Conservation (phyloP, 2,797 vertebrate species). For the Gallinago solitaria region DNA sequence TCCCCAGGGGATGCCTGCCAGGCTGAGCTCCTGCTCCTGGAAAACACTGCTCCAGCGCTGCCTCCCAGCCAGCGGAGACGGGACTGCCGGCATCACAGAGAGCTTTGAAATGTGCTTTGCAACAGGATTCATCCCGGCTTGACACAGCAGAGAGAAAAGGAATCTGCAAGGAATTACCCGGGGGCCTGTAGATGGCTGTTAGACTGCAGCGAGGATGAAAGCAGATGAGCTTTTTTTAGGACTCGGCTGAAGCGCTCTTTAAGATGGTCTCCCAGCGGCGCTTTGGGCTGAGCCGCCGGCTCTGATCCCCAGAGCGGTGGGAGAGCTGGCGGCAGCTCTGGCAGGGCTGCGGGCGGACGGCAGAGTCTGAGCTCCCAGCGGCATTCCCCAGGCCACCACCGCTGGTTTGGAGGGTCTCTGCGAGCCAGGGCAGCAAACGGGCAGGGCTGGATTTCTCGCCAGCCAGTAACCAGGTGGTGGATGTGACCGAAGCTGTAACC, state of each 20-base stretch:
- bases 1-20: neutral
- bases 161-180: neutral
- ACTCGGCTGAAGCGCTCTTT: neutral
- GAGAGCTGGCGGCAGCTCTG: neutral
- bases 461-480: neutral
- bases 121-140: neutral
- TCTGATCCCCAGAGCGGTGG: neutral
- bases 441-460: neutral
- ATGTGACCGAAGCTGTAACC: neutral
- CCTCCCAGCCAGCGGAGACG: fast-evolving
- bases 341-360: neutral
- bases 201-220: neutral
- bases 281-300: neutral
- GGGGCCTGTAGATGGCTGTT: neutral
- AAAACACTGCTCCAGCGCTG: fast-evolving
- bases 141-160: neutral
- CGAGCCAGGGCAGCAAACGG: neutral
- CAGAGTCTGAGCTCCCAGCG: neutral
- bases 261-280: neutral
- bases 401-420: neutral
- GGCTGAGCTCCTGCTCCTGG: neutral
- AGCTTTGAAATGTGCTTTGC: neutral
- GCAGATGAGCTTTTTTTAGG: neutral
- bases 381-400: neutral
- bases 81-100: neutral